These are phyloP conservation scores for Geotria australis DNA, from an alignment of 2,797 vertebrate genomes.

Conservation along the genomic window DNA sequence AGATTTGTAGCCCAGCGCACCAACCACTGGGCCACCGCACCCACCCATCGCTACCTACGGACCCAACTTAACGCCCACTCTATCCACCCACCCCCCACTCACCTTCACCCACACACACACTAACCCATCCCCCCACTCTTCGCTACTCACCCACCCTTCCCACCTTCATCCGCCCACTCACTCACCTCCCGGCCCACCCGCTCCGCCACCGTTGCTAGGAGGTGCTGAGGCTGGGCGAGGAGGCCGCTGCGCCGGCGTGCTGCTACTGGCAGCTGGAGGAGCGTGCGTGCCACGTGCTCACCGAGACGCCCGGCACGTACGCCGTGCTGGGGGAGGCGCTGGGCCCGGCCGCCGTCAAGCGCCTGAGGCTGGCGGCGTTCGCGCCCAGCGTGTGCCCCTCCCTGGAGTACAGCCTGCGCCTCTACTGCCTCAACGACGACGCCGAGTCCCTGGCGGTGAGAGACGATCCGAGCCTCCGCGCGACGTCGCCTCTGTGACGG, in stretches of 20 bases:
- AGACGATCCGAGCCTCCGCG: too few species aligned
- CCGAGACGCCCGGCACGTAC: constrained; percentile 76
- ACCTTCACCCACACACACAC: too few species aligned
- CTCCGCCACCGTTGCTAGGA: constrained; percentile 21
- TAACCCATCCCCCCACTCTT: too few species aligned
- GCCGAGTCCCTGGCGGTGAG: constrained; percentile 70
- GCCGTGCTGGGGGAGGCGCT: constrained; percentile 85
- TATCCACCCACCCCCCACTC: too few species aligned
- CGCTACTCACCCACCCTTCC: too few species aligned
- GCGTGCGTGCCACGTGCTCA: constrained; percentile 59
- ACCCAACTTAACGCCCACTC: too few species aligned
- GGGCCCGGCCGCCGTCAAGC: constrained; percentile 73
- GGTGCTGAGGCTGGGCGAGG: constrained; percentile 61
- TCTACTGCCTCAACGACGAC: constrained; percentile 91
- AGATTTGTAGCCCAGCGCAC: too few species aligned
- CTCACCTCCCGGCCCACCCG: too few species aligned
- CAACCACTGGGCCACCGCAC: too few species aligned
- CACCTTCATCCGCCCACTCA: too few species aligned
- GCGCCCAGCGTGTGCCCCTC: constrained; percentile 63
- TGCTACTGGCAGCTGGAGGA: constrained; percentile 93
- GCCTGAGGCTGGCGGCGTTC: constrained; percentile 72
- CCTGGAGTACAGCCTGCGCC: constrained; percentile 76
- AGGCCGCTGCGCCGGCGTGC: constrained; percentile 36
- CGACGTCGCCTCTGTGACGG: too few species aligned
- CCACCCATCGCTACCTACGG: too few species aligned